phyloP scores from a whole-genome alignment of 2,113 vertebrate genomes.

The Dipodomys stephensi region DNA sequence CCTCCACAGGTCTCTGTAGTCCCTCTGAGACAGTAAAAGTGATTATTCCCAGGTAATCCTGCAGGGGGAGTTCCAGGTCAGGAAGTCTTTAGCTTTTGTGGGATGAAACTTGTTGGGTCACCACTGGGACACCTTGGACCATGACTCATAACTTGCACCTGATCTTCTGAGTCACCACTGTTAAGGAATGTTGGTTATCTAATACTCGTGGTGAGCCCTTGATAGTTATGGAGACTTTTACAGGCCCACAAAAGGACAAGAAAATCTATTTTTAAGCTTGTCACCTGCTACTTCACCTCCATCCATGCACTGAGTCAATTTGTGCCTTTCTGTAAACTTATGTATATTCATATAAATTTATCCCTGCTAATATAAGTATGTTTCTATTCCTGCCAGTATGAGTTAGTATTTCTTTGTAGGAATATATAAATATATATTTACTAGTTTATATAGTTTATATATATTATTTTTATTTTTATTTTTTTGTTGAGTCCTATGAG shows the following conservation, averaged over 20 bases:
- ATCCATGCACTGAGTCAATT: neutral
- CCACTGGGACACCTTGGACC: conserved; percentile 25
- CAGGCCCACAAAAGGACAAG: neutral
- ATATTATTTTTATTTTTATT: neutral
- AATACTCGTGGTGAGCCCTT: conserved; percentile 26
- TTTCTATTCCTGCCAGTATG: conserved; percentile 44
- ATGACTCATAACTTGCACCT: conserved; percentile 20
- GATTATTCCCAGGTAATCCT: conserved; percentile 51
- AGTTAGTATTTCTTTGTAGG: conserved; percentile 68
- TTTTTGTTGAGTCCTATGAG: conserved; percentile 49
- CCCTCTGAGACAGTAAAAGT: neutral
- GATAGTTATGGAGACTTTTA: conserved; percentile 26
- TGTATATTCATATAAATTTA: conserved; percentile 18
- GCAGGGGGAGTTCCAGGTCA: conserved; percentile 23
- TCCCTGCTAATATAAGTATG: neutral
- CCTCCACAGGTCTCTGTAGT: neutral
- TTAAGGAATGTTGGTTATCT: conserved; percentile 30
- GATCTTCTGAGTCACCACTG: conserved; percentile 63
- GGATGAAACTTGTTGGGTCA: neutral
- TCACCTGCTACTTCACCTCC: neutral
- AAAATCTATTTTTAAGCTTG: conserved; percentile 44
- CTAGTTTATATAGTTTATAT: too few species aligned
- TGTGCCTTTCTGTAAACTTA: conserved; percentile 10
- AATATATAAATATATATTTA: neutral
- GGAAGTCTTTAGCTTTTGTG: conserved; percentile 14